Base-by-base conservation (phyloP, 2,888 invertebrate species). In the Philaethria dido region DNA sequence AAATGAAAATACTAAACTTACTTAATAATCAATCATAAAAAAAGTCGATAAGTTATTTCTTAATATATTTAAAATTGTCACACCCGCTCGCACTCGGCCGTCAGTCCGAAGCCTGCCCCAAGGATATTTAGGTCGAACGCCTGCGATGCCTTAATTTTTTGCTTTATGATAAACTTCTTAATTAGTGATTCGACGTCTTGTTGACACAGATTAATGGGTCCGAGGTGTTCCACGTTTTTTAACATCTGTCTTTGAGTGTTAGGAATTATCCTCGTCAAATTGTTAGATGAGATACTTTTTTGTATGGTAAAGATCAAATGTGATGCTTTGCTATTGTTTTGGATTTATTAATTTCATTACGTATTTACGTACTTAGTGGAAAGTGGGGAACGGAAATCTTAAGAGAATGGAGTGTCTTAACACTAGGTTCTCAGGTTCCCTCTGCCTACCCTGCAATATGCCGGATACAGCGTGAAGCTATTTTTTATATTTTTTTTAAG, bases 81-180 rank as follows among this genome's bases (percentile, higher is more conserved):
- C 2, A 9, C 14, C 29, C 66, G 72, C 72, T 45, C 2, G 2
- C 55, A 72, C 20, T 60, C 9, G 33, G 29, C 64, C 68, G 13
- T 13, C 13, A 33, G 8, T 25, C 33, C 8, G 5, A 11, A 45
- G 48, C 60, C 18, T 33, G 22, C 8, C 62, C 45, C 52, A 48
- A 64, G 60, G 67, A 72, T 71, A 75, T 76, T 73, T 72, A 67
- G 74, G 73, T 75, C 74, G 70, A 59, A 67, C 69, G 64, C 59
- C 70, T 62, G 72, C 69, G 69, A 59, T 73, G 70, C 69, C 70
- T 74, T n/a, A 72, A 64, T 74, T 75, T 75, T 77, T 73, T 74
- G 71, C 73, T 74, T 75, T 77, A 75, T 78, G 74, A 77, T 77
- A 74, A 77, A 78, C 74, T 76, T 76, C 76, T 77, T 78, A 76